A percentile compares a stretch with the other conserved stretches of the same genome.
phyloP scores from a whole-genome alignment of 2,888 invertebrate genomes.

The Amitus sp. region DNA sequence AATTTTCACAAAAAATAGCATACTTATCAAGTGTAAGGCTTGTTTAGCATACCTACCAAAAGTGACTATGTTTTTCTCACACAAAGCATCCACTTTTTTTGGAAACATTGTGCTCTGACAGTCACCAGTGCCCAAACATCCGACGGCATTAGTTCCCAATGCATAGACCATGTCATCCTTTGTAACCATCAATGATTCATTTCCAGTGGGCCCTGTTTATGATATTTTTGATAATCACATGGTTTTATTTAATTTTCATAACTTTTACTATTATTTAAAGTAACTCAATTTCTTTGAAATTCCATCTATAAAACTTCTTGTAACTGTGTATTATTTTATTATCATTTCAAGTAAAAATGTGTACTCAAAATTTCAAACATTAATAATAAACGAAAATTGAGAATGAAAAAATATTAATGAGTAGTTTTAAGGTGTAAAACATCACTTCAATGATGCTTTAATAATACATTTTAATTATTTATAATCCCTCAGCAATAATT shows the following conservation, averaged over 20 bases:
- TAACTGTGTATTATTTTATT: too few species aligned
- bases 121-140: constrained; percentile 70
- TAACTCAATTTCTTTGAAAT: neutral
- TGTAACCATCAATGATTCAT: constrained; percentile 69
- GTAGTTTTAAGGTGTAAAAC: too few species aligned
- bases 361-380: neutral
- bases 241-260: neutral
- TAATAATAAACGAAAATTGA: constrained; percentile 9
- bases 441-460: too few species aligned
- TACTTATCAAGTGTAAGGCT: too few species aligned
- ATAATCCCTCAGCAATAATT: too few species aligned
- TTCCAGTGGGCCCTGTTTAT: neutral
- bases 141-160: constrained; percentile 69
- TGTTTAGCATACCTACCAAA: too few species aligned
- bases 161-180: constrained; percentile 70
- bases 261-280: neutral
- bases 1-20: too few species aligned
- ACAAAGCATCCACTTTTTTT: constrained; percentile 67
- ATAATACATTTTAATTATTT: too few species aligned
- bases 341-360: too few species aligned
- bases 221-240: neutral
- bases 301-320: too few species aligned
- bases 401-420: too few species aligned
- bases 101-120: constrained; percentile 68
- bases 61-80: constrained; percentile 68